Conservation (phyloP, 64 coral and sea anemone species). For the Trachythela sp. region DNA sequence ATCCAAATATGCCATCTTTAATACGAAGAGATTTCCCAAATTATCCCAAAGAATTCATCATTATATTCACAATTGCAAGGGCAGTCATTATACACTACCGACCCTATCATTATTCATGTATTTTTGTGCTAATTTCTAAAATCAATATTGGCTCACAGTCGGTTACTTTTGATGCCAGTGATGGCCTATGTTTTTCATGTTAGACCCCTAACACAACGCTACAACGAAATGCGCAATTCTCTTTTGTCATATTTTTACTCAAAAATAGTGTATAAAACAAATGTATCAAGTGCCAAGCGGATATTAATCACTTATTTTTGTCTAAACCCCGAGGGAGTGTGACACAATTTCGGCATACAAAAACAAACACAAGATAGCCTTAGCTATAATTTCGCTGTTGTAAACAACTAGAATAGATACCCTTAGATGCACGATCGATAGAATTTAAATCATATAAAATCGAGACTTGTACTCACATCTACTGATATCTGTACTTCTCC, state of each 20-base stretch:
- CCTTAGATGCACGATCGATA: too few species aligned
- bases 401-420: too few species aligned
- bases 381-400: too few species aligned
- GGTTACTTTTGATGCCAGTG: not conserved
- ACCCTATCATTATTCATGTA: not conserved
- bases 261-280: not conserved
- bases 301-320: not conserved
- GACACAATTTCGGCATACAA: not conserved
- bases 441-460: not conserved
- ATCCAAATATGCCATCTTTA: too few species aligned
- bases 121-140: not conserved
- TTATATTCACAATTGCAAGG: not conserved
- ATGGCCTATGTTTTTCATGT: not conserved
- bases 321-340: not conserved
- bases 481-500: slow-evolving; percentile 17
- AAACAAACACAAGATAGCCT: not conserved
- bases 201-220: not conserved
- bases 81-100: not conserved
- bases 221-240: not conserved
- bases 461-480: not conserved
- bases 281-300: not conserved
- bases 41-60: too few species aligned
- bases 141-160: not conserved
- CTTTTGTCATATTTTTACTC: not conserved
- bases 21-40: too few species aligned